These are phyloP conservation scores for Melanophora roralis DNA, from an alignment of 2,888 invertebrate genomes.

Conservation along the genomic window DNA sequence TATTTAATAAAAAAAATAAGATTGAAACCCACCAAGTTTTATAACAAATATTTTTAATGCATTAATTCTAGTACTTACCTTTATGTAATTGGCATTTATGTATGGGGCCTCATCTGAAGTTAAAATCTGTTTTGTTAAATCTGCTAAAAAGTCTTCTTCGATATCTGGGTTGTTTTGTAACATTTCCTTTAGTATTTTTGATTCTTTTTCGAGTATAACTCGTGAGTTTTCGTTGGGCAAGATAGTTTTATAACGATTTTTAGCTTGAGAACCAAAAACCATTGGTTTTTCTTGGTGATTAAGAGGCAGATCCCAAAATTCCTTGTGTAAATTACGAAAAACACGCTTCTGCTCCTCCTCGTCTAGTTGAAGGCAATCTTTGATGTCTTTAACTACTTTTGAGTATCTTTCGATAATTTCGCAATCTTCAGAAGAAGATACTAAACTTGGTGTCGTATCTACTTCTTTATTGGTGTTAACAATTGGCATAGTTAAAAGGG, in stretches of 20 bases:
- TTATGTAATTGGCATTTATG: conserved; percentile 96
- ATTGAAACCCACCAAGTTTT: not conserved
- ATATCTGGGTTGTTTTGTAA: conserved; percentile 35
- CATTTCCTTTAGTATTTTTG: conserved; percentile 65
- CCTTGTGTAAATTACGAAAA: conserved; percentile 85
- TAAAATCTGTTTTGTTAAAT: conserved; percentile 72
- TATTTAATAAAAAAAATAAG: too few relatives aligned
- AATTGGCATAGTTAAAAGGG: conserved; percentile 51
- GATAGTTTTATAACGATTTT: conserved; percentile 93
- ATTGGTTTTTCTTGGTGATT: conserved; percentile 94
- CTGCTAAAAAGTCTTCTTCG: conserved; percentile 31
- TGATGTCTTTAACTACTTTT: conserved; percentile 66
- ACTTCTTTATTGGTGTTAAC: conserved; percentile 60
- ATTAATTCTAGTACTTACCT: too few relatives aligned
- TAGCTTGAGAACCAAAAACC: conserved; percentile 91
- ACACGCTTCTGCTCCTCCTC: conserved; percentile 82
- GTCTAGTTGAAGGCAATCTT: conserved; percentile 75
- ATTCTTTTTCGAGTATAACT: conserved; percentile 81
- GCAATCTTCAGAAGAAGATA: conserved; percentile 71
- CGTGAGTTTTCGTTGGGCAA: conserved; percentile 93
- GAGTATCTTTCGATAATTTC: conserved; percentile 70
- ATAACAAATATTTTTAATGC: too few relatives aligned
- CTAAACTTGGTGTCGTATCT: conserved; percentile 67
- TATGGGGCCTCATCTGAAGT: conserved; percentile 82
- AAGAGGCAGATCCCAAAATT: conserved; percentile 96